These are phyloP conservation scores for Chloroclystis v-ata DNA, from an alignment of 2,888 invertebrate species.

Conservation along the genomic window DNA sequence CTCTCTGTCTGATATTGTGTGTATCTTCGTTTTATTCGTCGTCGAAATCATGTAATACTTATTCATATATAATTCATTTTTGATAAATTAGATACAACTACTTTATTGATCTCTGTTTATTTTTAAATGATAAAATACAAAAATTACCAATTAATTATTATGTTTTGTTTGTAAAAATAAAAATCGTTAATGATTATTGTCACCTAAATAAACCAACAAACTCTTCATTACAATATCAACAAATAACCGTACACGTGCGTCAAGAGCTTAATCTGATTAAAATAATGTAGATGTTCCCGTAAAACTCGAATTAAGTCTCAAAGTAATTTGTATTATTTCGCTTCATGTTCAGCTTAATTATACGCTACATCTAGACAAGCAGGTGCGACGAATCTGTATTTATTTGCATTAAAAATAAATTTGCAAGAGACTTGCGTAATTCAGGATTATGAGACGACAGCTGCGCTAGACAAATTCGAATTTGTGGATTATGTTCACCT, in stretches of 20 bases:
- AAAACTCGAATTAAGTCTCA: conserved; percentile 62
- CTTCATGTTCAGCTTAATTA: conserved; percentile 70
- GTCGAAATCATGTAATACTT: no score
- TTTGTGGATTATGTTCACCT: conserved; percentile 57
- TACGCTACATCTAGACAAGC: conserved; percentile 65
- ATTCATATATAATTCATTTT: no score
- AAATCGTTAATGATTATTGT: no score
- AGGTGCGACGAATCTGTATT: conserved; percentile 74
- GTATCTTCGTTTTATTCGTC: no score
- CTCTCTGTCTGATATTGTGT: no score
- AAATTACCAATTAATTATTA: no score
- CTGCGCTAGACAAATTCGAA: conserved; percentile 64
- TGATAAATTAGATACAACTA: no score
- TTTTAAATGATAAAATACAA: no score
- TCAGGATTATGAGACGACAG: conserved; percentile 68
- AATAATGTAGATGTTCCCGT: conserved; percentile 50
- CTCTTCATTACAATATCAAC: no score
- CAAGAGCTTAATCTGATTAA: conserved; percentile 50
- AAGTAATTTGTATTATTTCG: conserved; percentile 72
- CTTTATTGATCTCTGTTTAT: no score
- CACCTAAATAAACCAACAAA: no score
- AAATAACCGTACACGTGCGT: conserved; percentile 41
- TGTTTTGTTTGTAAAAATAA: no score
- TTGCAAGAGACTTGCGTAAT: conserved; percentile 62
- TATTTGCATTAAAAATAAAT: conserved; percentile 75